Evolutionary conservation across 1,140 invertebrate species (phyloP), one percentile per base, ranked within the genome.

Genomic region (Hylaeus anthracinus): DNA sequence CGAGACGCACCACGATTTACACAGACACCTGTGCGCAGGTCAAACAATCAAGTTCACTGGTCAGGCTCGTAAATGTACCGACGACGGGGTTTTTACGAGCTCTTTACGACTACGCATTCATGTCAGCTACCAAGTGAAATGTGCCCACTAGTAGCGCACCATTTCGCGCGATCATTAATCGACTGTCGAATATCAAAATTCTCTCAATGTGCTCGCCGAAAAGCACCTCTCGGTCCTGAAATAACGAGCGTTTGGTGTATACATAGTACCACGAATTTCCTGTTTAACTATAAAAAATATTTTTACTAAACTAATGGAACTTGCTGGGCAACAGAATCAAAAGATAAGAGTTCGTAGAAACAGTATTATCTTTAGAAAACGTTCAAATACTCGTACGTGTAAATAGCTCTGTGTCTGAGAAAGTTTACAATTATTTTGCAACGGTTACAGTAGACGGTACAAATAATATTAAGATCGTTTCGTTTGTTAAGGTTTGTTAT

Each of bases 311-410:
- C 1, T 15, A 39, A 6, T 41, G 45, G 5, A 65, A 65, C 10
- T 43, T 65, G n/a, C 45, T 43, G 61, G 37, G 26, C 72, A 64
- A 5, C 61, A 56, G 4, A 74, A 65, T 74, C 61, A 74, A 65
- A 74, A 65, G 15, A 65, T 14, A 74, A 41, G 51, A 65, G 72
- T 64, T 64, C 26, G 14, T 48, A 55, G 61, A 2, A 55, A 64
- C 43, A 65, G 53, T 74, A 74, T 65, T 74, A 41, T 43, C 51
- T 12, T 5, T 53, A 37, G 51, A 43, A 74, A 65, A 37, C 10
- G 51, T 74, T 37, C 61, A 45, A 65, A 45, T 48, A 48, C 37
- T 5, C 15, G 39, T 37, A 48, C 37, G 3, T 41, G 53, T 60
- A 15, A 14, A 45, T 26, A 60, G 43, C 37, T 73, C 37, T 12